Evolutionary conservation across 2,888 invertebrate species (phyloP).

Genomic region (Limnephilus marmoratus): DNA sequence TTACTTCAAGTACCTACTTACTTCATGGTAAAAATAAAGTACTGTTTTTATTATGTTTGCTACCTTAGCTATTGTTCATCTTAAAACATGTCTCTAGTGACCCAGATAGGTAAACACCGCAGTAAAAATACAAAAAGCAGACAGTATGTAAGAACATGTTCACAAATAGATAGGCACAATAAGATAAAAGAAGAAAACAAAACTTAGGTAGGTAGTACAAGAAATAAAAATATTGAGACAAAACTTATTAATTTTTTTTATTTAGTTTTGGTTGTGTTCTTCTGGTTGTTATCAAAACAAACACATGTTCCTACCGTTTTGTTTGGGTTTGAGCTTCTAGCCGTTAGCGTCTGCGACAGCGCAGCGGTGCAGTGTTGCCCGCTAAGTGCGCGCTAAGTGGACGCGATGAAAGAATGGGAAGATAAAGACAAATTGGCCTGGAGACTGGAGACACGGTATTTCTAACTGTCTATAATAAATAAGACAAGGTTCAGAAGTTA

Average conservation of each 20-base stretch:
- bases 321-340: not conserved
- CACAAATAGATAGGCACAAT: not conserved
- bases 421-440: conserved; percentile 10
- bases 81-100: not conserved
- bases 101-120: not conserved
- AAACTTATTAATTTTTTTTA: not conserved
- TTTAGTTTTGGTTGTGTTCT: not conserved
- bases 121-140: not conserved
- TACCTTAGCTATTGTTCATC: not conserved
- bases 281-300: not conserved
- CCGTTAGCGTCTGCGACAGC: not conserved
- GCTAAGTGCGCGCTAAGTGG: conserved; percentile 29
- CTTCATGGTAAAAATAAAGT: not conserved
- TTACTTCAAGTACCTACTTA: not conserved
- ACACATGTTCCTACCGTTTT: conserved; percentile 14
- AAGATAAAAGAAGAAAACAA: not conserved
- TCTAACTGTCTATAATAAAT: conserved; percentile 33
- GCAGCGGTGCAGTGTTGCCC: not conserved
- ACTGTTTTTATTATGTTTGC: not conserved
- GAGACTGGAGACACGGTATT: conserved; percentile 23
- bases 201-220: not conserved
- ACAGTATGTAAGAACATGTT: not conserved
- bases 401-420: conserved; percentile 8
- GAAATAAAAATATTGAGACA: not conserved
- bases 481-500: conserved; percentile 4